Percentiles rank a stretch among this genome's conserved stretches.
Evolutionary conservation across 2,113 vertebrate genomes (phyloP).

Genomic region (Neolamprologus fasciatus): DNA sequence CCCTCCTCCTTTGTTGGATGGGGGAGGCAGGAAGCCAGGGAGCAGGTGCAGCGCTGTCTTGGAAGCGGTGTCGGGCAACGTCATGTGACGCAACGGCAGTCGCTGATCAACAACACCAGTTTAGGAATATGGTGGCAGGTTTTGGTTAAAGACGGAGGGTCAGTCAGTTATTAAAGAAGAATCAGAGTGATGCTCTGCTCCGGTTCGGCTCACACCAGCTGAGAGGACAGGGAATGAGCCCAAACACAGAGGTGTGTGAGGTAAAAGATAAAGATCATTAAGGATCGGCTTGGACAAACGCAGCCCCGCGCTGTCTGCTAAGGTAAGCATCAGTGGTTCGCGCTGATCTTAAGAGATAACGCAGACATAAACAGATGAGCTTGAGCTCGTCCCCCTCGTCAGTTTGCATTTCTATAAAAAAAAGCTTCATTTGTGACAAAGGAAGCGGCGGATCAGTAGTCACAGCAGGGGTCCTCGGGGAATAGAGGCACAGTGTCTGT

Average conservation of each 20-base stretch:
- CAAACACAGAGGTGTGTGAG: background rate
- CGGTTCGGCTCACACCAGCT: background rate
- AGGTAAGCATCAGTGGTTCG: conserved; percentile 47
- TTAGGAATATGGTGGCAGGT: conserved; percentile 71
- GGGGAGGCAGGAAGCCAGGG: conserved; percentile 32
- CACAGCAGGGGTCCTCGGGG: background rate
- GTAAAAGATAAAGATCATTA: background rate
- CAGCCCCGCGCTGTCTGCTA: conserved; percentile 1
- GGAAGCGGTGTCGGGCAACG: conserved; percentile 37
- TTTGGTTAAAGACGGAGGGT: conserved; percentile 20
- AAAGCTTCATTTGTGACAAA: conserved; percentile 10
- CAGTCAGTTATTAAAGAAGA: background rate
- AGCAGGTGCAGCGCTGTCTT: conserved; percentile 66
- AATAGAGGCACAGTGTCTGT: background rate
- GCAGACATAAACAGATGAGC: background rate
- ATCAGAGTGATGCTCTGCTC: conserved; percentile 24
- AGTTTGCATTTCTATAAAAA: background rate
- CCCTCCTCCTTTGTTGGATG: background rate
- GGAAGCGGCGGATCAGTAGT: background rate
- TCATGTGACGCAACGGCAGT: conserved; percentile 60
- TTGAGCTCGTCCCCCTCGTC: background rate
- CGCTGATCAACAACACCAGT: conserved; percentile 67
- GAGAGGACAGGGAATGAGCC: background rate
- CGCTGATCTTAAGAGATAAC: background rate
- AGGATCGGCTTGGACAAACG: conserved; percentile 8